Percentiles rank a stretch among this genome's conserved stretches.
phyloP scores from a whole-genome alignment of 1,140 invertebrate genomes.

The Drosophila serrata region DNA sequence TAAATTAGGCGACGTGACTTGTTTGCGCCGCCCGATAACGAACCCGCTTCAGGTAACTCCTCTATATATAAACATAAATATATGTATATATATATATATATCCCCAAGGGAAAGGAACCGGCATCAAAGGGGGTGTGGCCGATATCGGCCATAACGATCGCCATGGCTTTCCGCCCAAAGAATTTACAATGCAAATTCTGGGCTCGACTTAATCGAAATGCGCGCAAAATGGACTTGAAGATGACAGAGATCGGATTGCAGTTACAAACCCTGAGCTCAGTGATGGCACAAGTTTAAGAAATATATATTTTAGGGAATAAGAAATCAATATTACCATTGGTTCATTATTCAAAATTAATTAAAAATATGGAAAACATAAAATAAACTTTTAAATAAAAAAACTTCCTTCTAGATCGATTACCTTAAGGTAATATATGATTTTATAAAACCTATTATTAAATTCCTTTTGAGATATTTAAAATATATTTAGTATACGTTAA shows the following conservation, averaged over 20 bases:
- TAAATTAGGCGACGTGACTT: slow-evolving; percentile 83
- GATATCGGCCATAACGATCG: slow-evolving; percentile 62
- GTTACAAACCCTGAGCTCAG: background rate
- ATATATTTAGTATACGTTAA: background rate
- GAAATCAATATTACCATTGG: accelerated
- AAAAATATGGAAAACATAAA: background rate
- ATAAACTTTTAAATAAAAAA: too few relatives aligned
- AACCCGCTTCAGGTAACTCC: slow-evolving; percentile 34
- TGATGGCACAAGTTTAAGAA: background rate
- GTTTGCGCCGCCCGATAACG: slow-evolving; percentile 74
- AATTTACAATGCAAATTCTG: slow-evolving; percentile 81
- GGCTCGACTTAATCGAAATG: slow-evolving; percentile 61
- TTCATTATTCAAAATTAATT: background rate
- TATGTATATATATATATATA: too few relatives aligned
- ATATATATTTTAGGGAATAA: background rate
- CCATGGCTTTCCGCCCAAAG: slow-evolving; percentile 21
- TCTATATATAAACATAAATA: too few relatives aligned
- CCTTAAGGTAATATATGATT: background rate
- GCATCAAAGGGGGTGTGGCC: slow-evolving; percentile 25
- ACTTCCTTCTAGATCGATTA: background rate
- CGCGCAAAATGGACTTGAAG: slow-evolving; percentile 64
- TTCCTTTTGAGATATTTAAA: background rate
- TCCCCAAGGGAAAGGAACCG: slow-evolving; percentile 23
- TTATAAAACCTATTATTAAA: background rate
- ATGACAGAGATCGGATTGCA: slow-evolving; percentile 40